Evolutionary conservation across 2,888 invertebrate genomes (phyloP).

Genomic region (Trachelus stipa): DNA sequence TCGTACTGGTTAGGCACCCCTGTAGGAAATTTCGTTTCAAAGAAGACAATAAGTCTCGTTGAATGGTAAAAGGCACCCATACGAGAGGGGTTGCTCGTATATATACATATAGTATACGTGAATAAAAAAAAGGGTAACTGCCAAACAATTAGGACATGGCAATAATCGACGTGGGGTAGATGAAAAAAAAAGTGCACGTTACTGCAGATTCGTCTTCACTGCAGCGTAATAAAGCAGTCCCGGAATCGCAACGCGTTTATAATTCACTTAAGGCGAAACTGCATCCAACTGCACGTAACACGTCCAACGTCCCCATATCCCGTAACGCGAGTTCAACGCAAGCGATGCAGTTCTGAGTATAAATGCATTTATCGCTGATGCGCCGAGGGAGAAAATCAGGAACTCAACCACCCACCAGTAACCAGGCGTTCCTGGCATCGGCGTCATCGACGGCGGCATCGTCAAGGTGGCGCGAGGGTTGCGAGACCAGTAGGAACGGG

Average conservation of each 20-base stretch:
- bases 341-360: conserved; percentile 39
- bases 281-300: conserved; percentile 46
- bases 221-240: conserved; percentile 61
- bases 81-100: neutral
- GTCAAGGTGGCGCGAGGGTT: conserved; percentile 30
- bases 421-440: conserved; percentile 17
- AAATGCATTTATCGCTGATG: conserved; percentile 53
- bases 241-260: conserved; percentile 51
- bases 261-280: conserved; percentile 59
- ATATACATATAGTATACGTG: neutral
- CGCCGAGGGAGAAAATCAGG: conserved; percentile 38
- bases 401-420: conserved; percentile 13
- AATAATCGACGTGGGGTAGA: neutral
- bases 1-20: neutral
- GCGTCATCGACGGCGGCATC: conserved; percentile 27
- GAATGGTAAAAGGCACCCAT: neutral
- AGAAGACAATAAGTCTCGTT: neutral
- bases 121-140: conserved; percentile 13
- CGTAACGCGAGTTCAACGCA: conserved; percentile 28
- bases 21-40: neutral
- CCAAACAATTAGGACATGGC: neutral
- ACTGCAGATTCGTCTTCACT: conserved; percentile 57
- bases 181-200: conserved; percentile 43
- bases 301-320: conserved; percentile 23
- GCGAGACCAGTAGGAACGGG: conserved; percentile 26